A percentile compares a stretch with the other conserved stretches of the same genome.
Conservation (phyloP, 2,888 invertebrate species). For the Heliconius ethilla region DNA sequence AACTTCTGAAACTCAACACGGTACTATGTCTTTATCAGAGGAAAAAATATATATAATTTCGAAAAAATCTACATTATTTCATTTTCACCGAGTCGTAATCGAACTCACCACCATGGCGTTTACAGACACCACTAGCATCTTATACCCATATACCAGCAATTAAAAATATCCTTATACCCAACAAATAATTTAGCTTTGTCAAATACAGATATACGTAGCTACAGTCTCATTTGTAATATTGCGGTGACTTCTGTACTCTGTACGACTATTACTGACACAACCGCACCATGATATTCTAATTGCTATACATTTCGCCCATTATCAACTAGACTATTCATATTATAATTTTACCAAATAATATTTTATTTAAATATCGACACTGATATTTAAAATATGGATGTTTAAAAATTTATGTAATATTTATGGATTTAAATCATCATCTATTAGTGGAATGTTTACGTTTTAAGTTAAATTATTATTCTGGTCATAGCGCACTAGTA, state of each 20-base stretch:
- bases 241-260: neutral
- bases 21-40: no score
- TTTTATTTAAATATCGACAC: neutral
- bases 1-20: no score
- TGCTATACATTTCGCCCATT: conserved; percentile 19
- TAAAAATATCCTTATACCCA: neutral
- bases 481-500: no score
- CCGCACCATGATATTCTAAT: conserved; percentile 19
- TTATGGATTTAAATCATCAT: neutral
- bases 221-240: neutral
- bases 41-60: no score
- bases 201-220: neutral
- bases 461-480: no score
- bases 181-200: neutral
- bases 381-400: neutral
- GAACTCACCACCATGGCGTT: no score
- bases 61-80: no score
- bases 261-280: neutral
- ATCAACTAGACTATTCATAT: neutral
- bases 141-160: neutral
- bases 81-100: no score
- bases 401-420: neutral
- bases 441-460: no score
- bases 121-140: no score
- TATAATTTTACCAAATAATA: conserved; percentile 6